Base-by-base conservation (phyloP, 2,888 invertebrate genomes). In the Drosophila mimica region DNA sequence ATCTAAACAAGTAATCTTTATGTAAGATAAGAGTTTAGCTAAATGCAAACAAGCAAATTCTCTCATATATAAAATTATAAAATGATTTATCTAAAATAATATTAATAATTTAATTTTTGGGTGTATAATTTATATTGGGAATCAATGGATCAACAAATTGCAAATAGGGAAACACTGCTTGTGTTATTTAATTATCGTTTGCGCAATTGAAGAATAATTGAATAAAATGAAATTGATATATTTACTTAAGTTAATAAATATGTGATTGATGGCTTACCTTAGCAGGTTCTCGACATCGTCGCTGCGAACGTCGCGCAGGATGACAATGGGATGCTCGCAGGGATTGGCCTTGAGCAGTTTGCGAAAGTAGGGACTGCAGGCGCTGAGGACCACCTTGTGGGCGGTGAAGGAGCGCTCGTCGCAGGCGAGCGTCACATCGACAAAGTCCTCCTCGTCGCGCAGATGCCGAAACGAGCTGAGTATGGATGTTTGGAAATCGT, bases 361-460 rank as follows among this genome's bases (percentile, higher is more conserved):
- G 91, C 97, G 95, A 94, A 98, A 98, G 94, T 98, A 98, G 53
- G 98, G 97, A 93, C 98, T 98, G 95, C 98, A 98, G 76, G 98
- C 98, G 81, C 98, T 98, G 80, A 98, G 94, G 88, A 98, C 98
- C 89, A 96, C 95, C 95, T 97, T 97, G 94, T 98, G 98, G 71
- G 98, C 98, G 81, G 97, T 97, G 93, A 98, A 97, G 75, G 97
- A 97, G 88, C 96, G 96, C 89, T 96, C 96, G 92, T 98, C 97
- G 94, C 98, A 98, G 89, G 98, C 98, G 88, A 98, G 95, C 68
- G 98, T 98, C 91, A 98, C 98, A 93, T 98, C 98, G 72, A 98
- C 97, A 93, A 98, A 98, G 94, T 98, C 97, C 94, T 98, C 97
- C 93, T 97, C 97, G 93, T 97, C 97, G 75, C 97, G 95, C 91